These are phyloP conservation scores for Fopius arisanus DNA, from an alignment of 1,140 invertebrate species.

Conservation along the genomic window DNA sequence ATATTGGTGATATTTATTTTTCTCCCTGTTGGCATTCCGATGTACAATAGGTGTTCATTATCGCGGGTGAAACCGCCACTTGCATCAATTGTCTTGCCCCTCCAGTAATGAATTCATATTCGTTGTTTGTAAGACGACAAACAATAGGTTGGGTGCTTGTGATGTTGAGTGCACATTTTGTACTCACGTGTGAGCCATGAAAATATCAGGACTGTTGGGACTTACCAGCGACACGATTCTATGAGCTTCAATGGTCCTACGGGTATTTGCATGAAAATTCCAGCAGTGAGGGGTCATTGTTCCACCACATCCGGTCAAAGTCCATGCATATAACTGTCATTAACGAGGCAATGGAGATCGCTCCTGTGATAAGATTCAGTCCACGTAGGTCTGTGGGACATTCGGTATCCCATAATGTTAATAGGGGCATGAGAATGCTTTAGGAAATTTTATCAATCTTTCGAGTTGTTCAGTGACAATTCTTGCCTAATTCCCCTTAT, in stretches of 20 bases:
- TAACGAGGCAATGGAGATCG: background rate
- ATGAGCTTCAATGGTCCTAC: background rate
- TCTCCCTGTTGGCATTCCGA: background rate
- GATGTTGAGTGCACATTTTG: background rate
- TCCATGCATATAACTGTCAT: slow-evolving; percentile 5
- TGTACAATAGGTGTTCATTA: background rate
- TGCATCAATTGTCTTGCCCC: background rate
- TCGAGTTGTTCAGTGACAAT: no score
- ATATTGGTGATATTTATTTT: background rate
- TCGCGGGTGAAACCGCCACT: background rate
- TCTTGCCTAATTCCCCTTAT: no score
- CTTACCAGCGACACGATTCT: background rate
- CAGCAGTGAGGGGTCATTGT: background rate
- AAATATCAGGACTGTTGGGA: background rate
- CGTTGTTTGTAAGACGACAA: background rate
- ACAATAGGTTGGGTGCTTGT: background rate
- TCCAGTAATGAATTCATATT: background rate
- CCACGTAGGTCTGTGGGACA: background rate
- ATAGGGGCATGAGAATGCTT: background rate
- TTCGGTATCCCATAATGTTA: background rate
- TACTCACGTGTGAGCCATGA: background rate
- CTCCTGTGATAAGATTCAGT: background rate
- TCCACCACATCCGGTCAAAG: slow-evolving; percentile 2
- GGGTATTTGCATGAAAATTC: slow-evolving; percentile 3
- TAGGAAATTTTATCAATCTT: background rate